These are phyloP conservation scores for Melieria crassipennis DNA, from an alignment of 2,888 invertebrate genomes.

Conservation along the genomic window DNA sequence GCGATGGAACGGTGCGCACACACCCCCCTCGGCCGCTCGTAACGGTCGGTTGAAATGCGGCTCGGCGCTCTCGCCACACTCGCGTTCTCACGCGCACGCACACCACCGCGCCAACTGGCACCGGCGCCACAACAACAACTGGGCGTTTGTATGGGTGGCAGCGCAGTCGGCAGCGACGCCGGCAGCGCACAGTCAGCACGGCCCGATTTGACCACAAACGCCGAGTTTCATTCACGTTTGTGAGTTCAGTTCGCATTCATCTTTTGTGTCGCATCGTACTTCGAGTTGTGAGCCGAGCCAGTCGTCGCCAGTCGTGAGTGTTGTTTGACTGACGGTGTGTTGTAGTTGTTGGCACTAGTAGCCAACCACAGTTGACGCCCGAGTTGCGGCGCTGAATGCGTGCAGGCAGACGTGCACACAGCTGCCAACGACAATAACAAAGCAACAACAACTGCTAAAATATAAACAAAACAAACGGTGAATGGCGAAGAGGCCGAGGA, in stretches of 20 bases:
- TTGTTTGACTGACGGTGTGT: conserved; percentile 6
- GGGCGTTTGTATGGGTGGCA: not conserved
- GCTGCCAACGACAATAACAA: too few species aligned
- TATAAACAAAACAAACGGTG: too few species aligned
- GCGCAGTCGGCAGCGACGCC: conserved; percentile 13
- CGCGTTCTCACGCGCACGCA: conserved; percentile 15
- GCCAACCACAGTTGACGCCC: too few species aligned
- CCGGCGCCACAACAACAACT: not conserved
- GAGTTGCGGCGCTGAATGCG: too few species aligned
- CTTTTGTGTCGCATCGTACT: conserved; percentile 57
- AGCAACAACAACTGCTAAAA: too few species aligned
- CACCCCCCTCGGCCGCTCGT: too few species aligned
- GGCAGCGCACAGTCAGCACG: conserved; percentile 7
- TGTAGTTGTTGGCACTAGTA: too few species aligned
- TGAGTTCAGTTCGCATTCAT: conserved; percentile 58
- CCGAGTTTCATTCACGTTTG: conserved; percentile 61
- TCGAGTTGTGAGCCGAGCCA: conserved; percentile 4
- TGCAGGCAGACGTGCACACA: too few species aligned
- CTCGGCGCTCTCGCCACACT: not conserved
- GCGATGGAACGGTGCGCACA: too few species aligned
- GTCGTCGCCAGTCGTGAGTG: conserved; percentile 20
- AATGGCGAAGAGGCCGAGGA: too few species aligned
- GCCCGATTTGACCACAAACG: conserved; percentile 20
- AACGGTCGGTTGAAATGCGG: too few species aligned
- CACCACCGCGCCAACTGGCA: conserved; percentile 4